phyloP scores from a whole-genome alignment of 2,888 invertebrate genomes.

The Apamea epomidion region DNA sequence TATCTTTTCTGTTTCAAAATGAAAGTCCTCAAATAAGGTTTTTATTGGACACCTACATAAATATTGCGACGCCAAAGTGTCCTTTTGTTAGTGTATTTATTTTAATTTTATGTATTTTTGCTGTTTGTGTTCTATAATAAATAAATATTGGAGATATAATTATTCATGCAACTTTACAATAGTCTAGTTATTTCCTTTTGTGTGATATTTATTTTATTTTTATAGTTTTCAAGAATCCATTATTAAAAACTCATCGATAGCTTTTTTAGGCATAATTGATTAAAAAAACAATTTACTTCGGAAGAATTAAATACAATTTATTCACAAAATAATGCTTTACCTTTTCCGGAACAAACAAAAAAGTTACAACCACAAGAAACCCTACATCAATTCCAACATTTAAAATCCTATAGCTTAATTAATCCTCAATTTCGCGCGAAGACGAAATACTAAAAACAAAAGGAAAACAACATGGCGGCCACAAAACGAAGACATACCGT shows the following conservation, averaged over 20 bases:
- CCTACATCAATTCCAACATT: slow-evolving; percentile 37
- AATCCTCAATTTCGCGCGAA: slow-evolving; percentile 79
- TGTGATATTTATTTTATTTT: background rate
- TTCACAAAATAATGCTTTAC: background rate
- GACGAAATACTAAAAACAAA: slow-evolving; percentile 67
- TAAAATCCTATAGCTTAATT: slow-evolving; percentile 74
- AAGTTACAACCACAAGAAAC: background rate
- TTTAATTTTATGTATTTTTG: too few species aligned
- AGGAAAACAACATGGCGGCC: slow-evolving; percentile 64
- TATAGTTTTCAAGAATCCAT: background rate
- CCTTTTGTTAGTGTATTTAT: background rate
- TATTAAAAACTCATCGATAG: rapidly evolving
- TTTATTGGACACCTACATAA: background rate
- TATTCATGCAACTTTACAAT: background rate
- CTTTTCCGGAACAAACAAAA: slow-evolving; percentile 8
- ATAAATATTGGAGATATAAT: background rate
- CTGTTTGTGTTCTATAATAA: too few species aligned
- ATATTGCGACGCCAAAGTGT: background rate
- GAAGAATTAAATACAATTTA: background rate
- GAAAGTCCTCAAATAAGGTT: background rate
- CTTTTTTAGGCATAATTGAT: background rate
- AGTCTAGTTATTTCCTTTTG: background rate
- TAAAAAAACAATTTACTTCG: background rate
- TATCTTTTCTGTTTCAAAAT: background rate
- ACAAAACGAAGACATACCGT: slow-evolving; percentile 73